Evolutionary conservation across 92 coral and sea anemone species (phyloP), one percentile per base, ranked within the genome.

Genomic region (Diadumene lineata): DNA sequence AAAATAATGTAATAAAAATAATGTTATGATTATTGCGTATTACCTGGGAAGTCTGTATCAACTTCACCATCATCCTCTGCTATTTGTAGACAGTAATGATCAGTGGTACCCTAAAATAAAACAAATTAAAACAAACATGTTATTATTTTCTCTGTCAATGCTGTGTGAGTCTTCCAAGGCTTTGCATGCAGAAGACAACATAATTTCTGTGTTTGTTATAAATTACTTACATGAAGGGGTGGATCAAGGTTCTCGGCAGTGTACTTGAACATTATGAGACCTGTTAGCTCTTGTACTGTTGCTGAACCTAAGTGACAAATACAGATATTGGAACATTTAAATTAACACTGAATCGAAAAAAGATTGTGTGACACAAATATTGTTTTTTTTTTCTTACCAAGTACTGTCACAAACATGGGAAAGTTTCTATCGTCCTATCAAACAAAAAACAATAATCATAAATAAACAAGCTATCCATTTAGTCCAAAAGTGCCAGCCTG

Each of bases 11-110:
- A n/a, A n/a, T n/a, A n/a, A n/a, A n/a, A n/a, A n/a, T n/a, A n/a
- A n/a, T n/a, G n/a, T n/a, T n/a, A n/a, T n/a, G n/a, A n/a, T n/a
- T n/a, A n/a, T n/a, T n/a, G n/a, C n/a, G n/a, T n/a, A 33, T 46
- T 73, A 94, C 98, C 94, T 71, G 98, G 98, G 31, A 94, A 87
- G 29, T 94, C 98, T 19, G 72, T 73, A 44, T 94, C 98, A 2
- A 91, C 97, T 64, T 91, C 98, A 7, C 98, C 98, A 67, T 94
- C 98, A 43, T 94, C 98, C 76, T 94, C 98, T 31, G 98, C 98
- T 19, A 94, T 94, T 16, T 66, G 79, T n/a, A 94, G 56, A 66
- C 94, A 81, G 69, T 84, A 86, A 1, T 71, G 79, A 34, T 86
- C 87, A 62, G 89, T 77, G 60, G 87, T 87, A 50, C 79, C 88